Evolutionary conservation across 2,888 invertebrate genomes (phyloP).

Genomic region (Trissolcus brochymenae): DNA sequence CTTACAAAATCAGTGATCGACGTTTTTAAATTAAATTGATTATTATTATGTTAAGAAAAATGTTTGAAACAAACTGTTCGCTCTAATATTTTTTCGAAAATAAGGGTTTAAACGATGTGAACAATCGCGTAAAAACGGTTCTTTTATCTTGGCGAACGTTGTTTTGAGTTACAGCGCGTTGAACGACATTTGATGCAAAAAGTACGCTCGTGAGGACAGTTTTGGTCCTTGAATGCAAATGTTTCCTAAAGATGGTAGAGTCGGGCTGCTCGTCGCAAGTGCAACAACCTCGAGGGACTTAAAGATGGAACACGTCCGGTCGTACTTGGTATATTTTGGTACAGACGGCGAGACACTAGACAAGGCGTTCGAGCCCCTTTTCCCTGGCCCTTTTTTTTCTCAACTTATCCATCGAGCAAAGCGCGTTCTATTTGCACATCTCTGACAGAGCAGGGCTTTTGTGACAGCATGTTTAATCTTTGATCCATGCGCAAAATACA

Average conservation of each 20-base stretch:
- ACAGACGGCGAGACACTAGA: constrained; percentile 53
- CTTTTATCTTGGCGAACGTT: background rate
- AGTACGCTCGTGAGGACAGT: constrained; percentile 17
- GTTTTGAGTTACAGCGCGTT: background rate
- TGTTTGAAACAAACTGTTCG: no score
- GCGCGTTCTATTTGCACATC: constrained; percentile 45
- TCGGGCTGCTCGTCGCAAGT: constrained; percentile 23
- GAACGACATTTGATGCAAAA: constrained; percentile 28
- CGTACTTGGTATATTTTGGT: constrained; percentile 51
- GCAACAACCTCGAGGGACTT: constrained; percentile 50
- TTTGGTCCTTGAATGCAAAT: constrained; percentile 52
- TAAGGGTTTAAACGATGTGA: no score
- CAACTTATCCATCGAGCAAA: constrained; percentile 34
- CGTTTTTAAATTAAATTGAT: no score
- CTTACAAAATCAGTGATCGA: no score
- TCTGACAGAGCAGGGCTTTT: constrained; percentile 33
- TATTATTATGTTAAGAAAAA: no score
- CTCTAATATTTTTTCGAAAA: no score
- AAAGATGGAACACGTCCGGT: constrained; percentile 42
- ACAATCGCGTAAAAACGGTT: no score
- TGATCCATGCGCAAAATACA: constrained; percentile 30
- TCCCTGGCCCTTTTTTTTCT: constrained; percentile 7
- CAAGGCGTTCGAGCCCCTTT: constrained; percentile 24
- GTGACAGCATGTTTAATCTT: constrained; percentile 46
- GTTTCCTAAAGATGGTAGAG: constrained; percentile 41